These are phyloP conservation scores for Rapana venosa DNA, from an alignment of 2,888 invertebrate species.

Conservation along the genomic window DNA sequence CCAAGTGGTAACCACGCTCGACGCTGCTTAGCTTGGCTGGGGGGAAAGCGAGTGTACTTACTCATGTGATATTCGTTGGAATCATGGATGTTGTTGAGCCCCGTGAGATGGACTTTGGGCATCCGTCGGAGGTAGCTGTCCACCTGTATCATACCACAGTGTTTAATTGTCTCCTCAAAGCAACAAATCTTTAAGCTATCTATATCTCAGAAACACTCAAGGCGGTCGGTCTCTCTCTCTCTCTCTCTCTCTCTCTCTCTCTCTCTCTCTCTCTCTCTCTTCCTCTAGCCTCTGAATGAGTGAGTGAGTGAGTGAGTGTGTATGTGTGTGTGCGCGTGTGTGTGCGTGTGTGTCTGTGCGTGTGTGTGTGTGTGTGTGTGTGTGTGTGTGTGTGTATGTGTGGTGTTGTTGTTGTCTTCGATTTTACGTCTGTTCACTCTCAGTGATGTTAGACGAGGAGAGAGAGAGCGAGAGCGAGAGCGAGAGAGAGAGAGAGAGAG, in stretches of 20 bases:
- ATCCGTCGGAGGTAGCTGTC: neutral
- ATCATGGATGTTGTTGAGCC: neutral
- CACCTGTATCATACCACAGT: neutral
- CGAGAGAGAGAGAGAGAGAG: neutral
- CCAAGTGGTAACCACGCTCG: too few relatives aligned
- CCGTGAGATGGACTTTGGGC: constrained; percentile 20
- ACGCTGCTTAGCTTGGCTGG: too few relatives aligned
- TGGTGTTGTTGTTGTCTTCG: neutral
- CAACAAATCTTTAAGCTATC: too few relatives aligned
- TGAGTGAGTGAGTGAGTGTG: neutral
- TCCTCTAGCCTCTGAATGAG: neutral
- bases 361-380: neutral
- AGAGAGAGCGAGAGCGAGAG: too few relatives aligned
- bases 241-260: neutral
- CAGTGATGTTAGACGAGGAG: too few relatives aligned
- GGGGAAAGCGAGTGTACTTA: too few relatives aligned
- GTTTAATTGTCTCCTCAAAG: too few relatives aligned
- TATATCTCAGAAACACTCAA: too few relatives aligned
- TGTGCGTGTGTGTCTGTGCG: neutral
- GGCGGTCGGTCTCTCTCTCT: neutral
- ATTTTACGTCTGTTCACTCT: too few relatives aligned
- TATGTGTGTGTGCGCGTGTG: too few relatives aligned
- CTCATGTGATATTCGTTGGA: neutral
- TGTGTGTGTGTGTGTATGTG: neutral
- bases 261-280: neutral